Percentiles rank a stretch among this genome's conserved stretches.
Conservation (phyloP, 1,140 invertebrate genomes). For the Himalopsyche phryganea region DNA sequence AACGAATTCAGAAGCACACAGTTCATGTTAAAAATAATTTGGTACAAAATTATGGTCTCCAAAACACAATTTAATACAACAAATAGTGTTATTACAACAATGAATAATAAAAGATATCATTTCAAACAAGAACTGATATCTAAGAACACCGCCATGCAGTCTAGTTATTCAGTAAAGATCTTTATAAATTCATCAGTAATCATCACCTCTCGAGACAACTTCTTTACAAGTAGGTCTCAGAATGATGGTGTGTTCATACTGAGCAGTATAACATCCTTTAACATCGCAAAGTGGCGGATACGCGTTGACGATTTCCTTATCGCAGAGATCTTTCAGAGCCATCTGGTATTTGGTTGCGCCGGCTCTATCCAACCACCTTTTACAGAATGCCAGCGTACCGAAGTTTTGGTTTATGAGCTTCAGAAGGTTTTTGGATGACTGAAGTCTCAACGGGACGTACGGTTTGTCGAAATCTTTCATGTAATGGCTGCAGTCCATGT, state of each 20-base stretch:
- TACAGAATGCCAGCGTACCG: constrained; percentile 96
- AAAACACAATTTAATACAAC: no score
- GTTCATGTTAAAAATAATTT: no score
- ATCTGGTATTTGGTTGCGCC: constrained; percentile 98
- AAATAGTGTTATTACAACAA: no score
- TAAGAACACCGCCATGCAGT: no score
- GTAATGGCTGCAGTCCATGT: constrained; percentile 99
- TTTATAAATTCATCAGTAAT: constrained; percentile 76
- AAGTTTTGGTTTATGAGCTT: constrained; percentile 98
- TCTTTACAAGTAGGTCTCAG: constrained; percentile 98
- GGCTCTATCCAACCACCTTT: constrained; percentile 95
- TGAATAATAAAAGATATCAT: no score
- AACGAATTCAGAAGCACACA: no score
- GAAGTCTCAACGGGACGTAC: constrained; percentile 85
- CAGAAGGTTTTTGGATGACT: constrained; percentile 89
- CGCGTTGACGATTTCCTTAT: constrained; percentile 92
- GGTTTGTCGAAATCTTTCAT: constrained; percentile 98
- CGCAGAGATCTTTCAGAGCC: constrained; percentile 97
- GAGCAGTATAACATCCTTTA: constrained; percentile 97
- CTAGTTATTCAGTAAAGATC: no score
- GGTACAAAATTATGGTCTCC: no score
- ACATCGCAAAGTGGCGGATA: constrained; percentile 98
- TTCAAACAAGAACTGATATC: no score
- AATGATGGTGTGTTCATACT: constrained; percentile 98
- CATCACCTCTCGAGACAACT: constrained; percentile 91